A percentile compares a stretch with the other conserved stretches of the same genome.
These are phyloP conservation scores for Austrofundulus limnaeus DNA, from an alignment of 2,113 vertebrate genomes.

Conservation along the genomic window DNA sequence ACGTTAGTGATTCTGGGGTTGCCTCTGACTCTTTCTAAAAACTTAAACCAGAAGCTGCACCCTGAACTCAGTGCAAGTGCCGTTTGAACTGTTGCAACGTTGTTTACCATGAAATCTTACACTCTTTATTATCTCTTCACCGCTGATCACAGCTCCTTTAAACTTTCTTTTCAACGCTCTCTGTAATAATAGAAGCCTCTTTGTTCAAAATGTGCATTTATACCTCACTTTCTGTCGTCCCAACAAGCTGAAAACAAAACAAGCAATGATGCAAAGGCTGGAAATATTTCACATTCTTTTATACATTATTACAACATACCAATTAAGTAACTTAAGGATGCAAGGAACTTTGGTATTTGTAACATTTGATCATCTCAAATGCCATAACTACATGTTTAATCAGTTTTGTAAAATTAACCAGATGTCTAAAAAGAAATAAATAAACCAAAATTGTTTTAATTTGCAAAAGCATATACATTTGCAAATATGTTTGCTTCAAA, in stretches of 20 bases:
- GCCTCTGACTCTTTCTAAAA: slow-evolving; percentile 56
- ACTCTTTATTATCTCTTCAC: slow-evolving; percentile 37
- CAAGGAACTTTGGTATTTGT: background rate
- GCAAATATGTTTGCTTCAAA: too few species aligned
- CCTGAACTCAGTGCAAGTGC: slow-evolving; percentile 59
- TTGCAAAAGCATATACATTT: too few species aligned
- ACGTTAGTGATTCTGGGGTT: slow-evolving; percentile 73
- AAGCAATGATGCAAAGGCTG: slow-evolving; percentile 2
- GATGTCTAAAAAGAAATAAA: background rate
- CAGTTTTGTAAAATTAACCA: slow-evolving; percentile 13
- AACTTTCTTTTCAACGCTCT: slow-evolving; percentile 54
- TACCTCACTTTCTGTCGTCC: slow-evolving; percentile 31
- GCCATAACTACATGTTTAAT: slow-evolving; percentile 2
- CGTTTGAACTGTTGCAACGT: slow-evolving; percentile 54
- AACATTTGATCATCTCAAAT: slow-evolving; percentile 16
- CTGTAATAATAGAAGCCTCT: slow-evolving; percentile 38
- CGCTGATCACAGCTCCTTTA: slow-evolving; percentile 45
- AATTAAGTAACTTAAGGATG: background rate
- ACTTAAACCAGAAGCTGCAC: slow-evolving; percentile 53
- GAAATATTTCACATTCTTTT: slow-evolving; percentile 27
- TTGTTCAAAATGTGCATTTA: slow-evolving; percentile 30
- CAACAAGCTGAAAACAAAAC: slow-evolving; percentile 12
- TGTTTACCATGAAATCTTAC: slow-evolving; percentile 60
- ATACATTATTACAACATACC: slow-evolving; percentile 2
- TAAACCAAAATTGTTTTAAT: background rate